These are phyloP conservation scores for Pimephales promelas DNA, from an alignment of 2,113 vertebrate genomes.

Conservation along the genomic window DNA sequence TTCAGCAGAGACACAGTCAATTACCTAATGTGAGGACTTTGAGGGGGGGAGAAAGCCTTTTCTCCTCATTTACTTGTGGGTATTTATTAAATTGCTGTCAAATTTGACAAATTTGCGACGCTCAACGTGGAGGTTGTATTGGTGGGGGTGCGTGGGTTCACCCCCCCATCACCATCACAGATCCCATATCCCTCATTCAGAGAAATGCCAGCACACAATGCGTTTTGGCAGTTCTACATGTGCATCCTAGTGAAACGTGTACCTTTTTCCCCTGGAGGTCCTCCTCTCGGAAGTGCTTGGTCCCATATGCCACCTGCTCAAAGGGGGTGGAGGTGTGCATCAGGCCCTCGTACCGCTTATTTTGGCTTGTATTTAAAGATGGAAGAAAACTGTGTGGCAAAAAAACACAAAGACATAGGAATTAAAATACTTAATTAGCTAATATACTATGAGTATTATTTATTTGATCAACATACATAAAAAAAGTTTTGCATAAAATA, in stretches of 20 bases:
- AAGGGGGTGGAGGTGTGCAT: slow-evolving; percentile 73
- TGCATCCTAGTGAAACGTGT: slow-evolving; percentile 40
- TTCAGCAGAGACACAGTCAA: slow-evolving; percentile 83
- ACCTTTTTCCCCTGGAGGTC: slow-evolving; percentile 80
- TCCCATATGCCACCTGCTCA: slow-evolving; percentile 60
- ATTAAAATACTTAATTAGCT: slow-evolving; percentile 35
- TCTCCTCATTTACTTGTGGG: slow-evolving; percentile 77
- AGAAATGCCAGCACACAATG: slow-evolving; percentile 11
- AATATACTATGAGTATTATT: not conserved
- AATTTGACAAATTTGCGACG: slow-evolving; percentile 80
- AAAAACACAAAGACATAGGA: not conserved
- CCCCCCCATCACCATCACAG: not conserved
- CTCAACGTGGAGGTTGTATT: slow-evolving; percentile 70
- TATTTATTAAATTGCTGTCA: slow-evolving; percentile 83
- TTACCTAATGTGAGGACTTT: slow-evolving; percentile 75
- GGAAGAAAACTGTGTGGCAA: slow-evolving; percentile 77
- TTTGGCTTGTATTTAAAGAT: slow-evolving; percentile 74
- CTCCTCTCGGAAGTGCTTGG: slow-evolving; percentile 75
- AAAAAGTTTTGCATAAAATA: not conserved
- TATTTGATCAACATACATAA: slow-evolving; percentile 49
- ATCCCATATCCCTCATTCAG: slow-evolving; percentile 7
- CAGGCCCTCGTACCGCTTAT: slow-evolving; percentile 69
- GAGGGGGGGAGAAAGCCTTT: slow-evolving; percentile 65
- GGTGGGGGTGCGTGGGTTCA: not conserved
- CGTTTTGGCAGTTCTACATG: slow-evolving; percentile 19